These are phyloP conservation scores for Brachypodius melanocephalos DNA, from an alignment of 2,113 vertebrate species.

Conservation along the genomic window DNA sequence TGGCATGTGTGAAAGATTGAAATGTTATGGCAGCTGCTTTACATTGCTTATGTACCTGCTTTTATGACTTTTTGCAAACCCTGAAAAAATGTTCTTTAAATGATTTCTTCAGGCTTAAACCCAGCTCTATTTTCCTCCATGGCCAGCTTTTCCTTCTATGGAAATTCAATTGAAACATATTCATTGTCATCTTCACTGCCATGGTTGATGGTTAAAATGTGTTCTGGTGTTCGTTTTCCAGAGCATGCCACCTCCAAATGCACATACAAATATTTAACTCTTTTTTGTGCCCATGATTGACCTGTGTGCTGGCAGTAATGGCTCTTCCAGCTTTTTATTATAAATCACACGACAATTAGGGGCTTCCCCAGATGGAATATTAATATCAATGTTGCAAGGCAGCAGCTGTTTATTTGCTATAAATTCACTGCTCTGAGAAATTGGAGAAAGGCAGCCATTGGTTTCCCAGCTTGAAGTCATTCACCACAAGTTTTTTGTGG, in stretches of 20 bases:
- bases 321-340: neutral
- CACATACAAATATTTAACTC: accelerated
- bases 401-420: neutral
- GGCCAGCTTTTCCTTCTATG: neutral
- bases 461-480: neutral
- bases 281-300: neutral
- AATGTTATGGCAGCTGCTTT: neutral
- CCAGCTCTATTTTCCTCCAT: neutral
- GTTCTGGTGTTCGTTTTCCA: neutral
- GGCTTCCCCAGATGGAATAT: neutral
- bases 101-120: neutral
- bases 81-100: neutral
- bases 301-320: neutral
- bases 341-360: neutral
- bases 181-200: neutral
- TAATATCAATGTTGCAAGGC: neutral
- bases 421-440: neutral
- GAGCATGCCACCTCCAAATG: neutral
- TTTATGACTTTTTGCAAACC: neutral
- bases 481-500: neutral
- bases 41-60: neutral
- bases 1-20: neutral
- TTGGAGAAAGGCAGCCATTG: neutral
- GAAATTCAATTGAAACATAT: neutral
- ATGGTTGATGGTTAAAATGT: neutral